These are phyloP conservation scores for Rafetus swinhoei DNA, from an alignment of 2,113 vertebrate genomes.

Conservation along the genomic window DNA sequence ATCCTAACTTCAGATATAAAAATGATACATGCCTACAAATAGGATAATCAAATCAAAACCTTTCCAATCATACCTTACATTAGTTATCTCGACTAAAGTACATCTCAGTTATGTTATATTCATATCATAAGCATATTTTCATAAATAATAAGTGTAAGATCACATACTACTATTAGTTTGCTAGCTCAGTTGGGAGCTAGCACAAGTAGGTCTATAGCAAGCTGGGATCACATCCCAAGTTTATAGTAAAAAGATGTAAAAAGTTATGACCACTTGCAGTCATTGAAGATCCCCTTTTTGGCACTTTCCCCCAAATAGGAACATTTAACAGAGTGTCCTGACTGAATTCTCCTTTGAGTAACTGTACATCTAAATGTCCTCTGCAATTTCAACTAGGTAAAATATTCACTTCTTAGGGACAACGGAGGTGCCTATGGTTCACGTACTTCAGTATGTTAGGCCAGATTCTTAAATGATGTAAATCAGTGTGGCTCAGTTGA, in stretches of 20 bases:
- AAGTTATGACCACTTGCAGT: background rate
- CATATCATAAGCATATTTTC: no score
- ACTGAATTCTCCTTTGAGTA: constrained; percentile 2
- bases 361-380: background rate
- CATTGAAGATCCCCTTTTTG: background rate
- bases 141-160: no score
- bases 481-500: background rate
- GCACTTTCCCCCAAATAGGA: background rate
- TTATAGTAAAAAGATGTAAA: background rate
- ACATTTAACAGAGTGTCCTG: background rate
- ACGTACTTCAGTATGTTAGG: background rate
- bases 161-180: background rate
- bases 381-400: background rate
- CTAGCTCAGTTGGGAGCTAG: background rate
- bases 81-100: no score
- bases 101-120: no score
- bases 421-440: background rate
- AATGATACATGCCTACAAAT: no score
- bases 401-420: background rate
- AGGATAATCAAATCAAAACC: no score
- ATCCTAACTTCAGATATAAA: no score
- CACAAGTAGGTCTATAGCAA: no score
- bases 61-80: no score
- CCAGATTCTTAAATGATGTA: background rate
- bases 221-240: no score